These are phyloP conservation scores for Drosophila siamana DNA, from an alignment of 2,888 invertebrate genomes.

Conservation along the genomic window DNA sequence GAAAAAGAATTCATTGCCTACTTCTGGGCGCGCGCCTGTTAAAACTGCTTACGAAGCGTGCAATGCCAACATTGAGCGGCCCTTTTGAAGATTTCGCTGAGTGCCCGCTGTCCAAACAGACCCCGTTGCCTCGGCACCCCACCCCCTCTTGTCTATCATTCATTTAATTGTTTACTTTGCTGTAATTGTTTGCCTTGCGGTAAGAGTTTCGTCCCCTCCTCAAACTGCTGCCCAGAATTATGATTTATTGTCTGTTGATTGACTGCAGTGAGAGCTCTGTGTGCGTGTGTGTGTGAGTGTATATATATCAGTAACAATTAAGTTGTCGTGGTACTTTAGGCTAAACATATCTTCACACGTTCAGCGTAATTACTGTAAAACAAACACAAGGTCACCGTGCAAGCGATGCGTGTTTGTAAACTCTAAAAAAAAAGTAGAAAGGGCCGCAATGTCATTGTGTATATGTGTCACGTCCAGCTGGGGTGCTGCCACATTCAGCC, in stretches of 20 bases:
- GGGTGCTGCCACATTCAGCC: slow-evolving; percentile 12
- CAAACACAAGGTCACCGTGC: slow-evolving; percentile 4
- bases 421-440: neutral
- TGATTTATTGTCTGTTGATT: slow-evolving; percentile 55
- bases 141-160: slow-evolving; percentile 23
- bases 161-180: slow-evolving; percentile 79
- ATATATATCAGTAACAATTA: neutral
- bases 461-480: slow-evolving; percentile 50
- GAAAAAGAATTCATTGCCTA: slow-evolving; percentile 60
- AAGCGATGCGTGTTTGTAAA: slow-evolving; percentile 21
- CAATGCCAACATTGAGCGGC: slow-evolving; percentile 12
- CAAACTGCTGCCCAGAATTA: slow-evolving; percentile 44
- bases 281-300: neutral
- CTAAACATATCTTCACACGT: neutral
- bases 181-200: slow-evolving; percentile 71
- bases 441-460: slow-evolving; percentile 45
- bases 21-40: slow-evolving; percentile 50
- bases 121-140: too few relatives aligned
- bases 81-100: slow-evolving; percentile 45
- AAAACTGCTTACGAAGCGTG: slow-evolving; percentile 55
- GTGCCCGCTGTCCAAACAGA: slow-evolving; percentile 4
- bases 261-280: neutral
- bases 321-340: neutral
- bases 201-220: slow-evolving; percentile 61
- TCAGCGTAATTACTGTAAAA: slow-evolving; percentile 1